Evolutionary conservation across 1,140 invertebrate species (phyloP).

Genomic region (Triops cancriformis): DNA sequence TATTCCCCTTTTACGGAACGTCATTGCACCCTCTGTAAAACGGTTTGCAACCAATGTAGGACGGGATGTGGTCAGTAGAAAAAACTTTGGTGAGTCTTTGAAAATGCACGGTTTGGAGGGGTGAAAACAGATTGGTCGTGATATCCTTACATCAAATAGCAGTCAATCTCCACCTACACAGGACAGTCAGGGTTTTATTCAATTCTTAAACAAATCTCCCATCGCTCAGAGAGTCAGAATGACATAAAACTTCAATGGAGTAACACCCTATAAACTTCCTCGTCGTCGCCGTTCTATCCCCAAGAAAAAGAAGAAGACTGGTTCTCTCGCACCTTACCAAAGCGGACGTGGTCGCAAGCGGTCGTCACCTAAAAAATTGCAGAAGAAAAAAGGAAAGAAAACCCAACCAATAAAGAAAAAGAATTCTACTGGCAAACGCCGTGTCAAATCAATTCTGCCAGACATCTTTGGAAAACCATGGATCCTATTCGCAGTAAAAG

Average conservation of each 20-base stretch:
- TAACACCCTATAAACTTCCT: not conserved
- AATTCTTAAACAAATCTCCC: not conserved
- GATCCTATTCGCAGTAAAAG: not conserved
- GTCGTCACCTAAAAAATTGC: no score
- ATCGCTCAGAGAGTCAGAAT: not conserved
- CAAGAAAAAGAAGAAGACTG: not conserved
- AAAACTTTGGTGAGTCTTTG: not conserved
- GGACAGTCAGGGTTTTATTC: not conserved
- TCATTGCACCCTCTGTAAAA: not conserved
- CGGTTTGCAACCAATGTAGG: not conserved
- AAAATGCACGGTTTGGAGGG: not conserved
- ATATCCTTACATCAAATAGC: not conserved
- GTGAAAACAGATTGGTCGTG: not conserved
- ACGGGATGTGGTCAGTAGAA: not conserved
- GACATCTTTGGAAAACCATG: no score
- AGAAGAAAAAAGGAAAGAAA: no score
- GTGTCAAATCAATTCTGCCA: no score
- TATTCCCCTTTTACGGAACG: not conserved
- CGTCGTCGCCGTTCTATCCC: not conserved
- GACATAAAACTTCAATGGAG: not conserved
- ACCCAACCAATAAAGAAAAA: no score
- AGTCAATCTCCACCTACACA: not conserved
- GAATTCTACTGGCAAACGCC: no score
- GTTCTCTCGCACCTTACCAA: not conserved
- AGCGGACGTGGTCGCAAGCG: not conserved